Conservation (phyloP, 2,888 invertebrate species). For the Agriotes lineatus region DNA sequence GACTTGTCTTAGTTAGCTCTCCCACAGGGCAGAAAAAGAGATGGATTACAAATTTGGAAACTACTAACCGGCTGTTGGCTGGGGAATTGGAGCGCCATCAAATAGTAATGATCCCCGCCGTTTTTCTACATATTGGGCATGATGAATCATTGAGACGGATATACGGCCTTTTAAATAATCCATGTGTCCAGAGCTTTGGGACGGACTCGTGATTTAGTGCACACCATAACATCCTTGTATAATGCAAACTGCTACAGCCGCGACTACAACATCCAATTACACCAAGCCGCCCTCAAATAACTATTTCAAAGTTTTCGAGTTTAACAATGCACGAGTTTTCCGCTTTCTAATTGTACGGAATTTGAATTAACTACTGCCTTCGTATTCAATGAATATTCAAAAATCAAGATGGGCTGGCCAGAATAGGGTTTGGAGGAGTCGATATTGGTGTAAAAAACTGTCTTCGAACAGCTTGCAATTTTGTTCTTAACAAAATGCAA, state of each 20-base stretch:
- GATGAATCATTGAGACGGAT: constrained; percentile 24
- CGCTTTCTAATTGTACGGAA: not conserved
- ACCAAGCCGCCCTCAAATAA: constrained; percentile 20
- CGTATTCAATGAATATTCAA: constrained; percentile 22
- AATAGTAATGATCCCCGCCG: not conserved
- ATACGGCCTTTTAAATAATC: constrained; percentile 30
- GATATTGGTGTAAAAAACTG: too few species aligned
- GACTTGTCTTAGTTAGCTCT: constrained; percentile 8
- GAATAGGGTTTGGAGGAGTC: too few species aligned
- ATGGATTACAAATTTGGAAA: too few species aligned
- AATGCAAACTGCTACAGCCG: constrained; percentile 18
- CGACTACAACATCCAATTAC: constrained; percentile 26
- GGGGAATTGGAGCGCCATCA: not conserved
- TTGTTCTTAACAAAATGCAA: too few species aligned
- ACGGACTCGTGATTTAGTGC: constrained; percentile 25
- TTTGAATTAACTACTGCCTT: constrained; percentile 1
- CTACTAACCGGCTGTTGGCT: too few species aligned
- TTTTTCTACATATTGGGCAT: constrained; percentile 20
- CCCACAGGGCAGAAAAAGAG: not conserved
- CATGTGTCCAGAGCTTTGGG: constrained; percentile 24
- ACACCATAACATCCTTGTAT: constrained; percentile 24
- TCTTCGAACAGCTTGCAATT: too few species aligned
- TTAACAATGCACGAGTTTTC: not conserved
- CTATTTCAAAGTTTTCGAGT: constrained; percentile 14
- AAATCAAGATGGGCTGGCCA: constrained; percentile 2